Conservation (phyloP, 2,888 invertebrate genomes). For the Ramazzottius varieornatus region DNA sequence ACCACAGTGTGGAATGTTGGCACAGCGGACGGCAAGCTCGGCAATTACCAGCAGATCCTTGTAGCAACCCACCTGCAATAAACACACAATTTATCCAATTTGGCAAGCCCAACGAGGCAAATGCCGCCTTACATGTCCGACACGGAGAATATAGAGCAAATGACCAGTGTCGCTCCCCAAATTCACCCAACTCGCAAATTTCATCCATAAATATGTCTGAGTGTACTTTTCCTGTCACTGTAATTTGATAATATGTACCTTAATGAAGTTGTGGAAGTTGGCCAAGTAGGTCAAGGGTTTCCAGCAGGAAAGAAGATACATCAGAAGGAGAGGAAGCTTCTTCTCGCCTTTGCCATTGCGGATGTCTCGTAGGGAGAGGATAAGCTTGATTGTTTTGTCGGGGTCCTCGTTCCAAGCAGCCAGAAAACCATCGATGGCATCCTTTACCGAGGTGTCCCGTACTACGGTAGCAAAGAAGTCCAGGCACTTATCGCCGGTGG, state of each 20-base stretch:
- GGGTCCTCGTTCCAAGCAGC: background rate
- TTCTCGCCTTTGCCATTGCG: background rate
- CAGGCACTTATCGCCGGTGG: background rate
- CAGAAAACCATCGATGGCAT: background rate
- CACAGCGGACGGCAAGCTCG: background rate
- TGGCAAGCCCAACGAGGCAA: background rate
- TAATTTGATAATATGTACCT: background rate
- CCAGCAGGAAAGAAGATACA: background rate
- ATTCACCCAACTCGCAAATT: too few species aligned
- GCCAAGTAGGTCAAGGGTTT: background rate
- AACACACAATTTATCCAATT: background rate
- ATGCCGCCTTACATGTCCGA: too few species aligned
- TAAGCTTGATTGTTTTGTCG: background rate
- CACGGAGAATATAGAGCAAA: too few species aligned
- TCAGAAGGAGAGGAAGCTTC: background rate
- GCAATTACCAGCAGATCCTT: background rate
- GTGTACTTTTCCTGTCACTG: background rate
- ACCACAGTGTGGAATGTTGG: background rate
- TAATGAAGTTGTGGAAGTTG: background rate
- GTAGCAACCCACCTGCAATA: background rate
- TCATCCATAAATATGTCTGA: background rate
- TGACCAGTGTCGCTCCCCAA: too few species aligned
- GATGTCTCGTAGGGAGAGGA: background rate
- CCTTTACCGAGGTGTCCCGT: background rate
- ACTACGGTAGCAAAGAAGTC: background rate